These are phyloP conservation scores for Drosophila incognita DNA, from an alignment of 2,888 invertebrate species.

Conservation along the genomic window DNA sequence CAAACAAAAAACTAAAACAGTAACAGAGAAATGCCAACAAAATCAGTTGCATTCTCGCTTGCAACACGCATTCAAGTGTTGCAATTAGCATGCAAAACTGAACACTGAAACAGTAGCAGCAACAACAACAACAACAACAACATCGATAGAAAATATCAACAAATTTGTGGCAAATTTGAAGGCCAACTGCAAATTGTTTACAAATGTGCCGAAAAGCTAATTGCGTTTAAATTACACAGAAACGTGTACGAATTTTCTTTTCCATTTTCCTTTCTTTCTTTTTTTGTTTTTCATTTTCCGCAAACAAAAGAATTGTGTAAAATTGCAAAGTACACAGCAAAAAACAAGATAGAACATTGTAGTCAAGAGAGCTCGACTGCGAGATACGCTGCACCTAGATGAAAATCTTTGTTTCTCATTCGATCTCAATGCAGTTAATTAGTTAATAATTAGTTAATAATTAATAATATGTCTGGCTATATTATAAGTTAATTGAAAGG, in stretches of 20 bases:
- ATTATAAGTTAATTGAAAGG: not conserved
- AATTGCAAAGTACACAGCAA: not conserved
- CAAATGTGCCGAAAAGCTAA: slow-evolving; percentile 62
- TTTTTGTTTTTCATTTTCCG: not conserved
- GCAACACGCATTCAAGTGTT: not conserved
- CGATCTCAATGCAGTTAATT: not conserved
- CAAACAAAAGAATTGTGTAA: slow-evolving; percentile 19
- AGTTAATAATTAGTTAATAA: too few species aligned
- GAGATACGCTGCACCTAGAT: not conserved
- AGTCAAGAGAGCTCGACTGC: not conserved
- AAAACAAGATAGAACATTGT: not conserved
- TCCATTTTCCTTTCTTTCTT: not conserved
- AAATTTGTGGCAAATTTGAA: slow-evolving; percentile 41
- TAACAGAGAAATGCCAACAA: not conserved
- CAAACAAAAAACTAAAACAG: not conserved
- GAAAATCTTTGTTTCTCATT: not conserved
- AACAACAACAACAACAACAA: slow-evolving; percentile 15
- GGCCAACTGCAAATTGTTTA: slow-evolving; percentile 60
- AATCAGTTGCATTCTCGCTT: slow-evolving; percentile 6
- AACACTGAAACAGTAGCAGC: not conserved
- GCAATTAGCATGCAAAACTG: not conserved
- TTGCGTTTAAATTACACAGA: slow-evolving; percentile 69
- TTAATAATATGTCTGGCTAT: not conserved
- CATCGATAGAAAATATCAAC: slow-evolving; percentile 41
- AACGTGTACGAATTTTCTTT: not conserved